Evolutionary conservation across 35 echinoderm and acorn worm species (phyloP).

Genomic region (Ophioderma brevispina): DNA sequence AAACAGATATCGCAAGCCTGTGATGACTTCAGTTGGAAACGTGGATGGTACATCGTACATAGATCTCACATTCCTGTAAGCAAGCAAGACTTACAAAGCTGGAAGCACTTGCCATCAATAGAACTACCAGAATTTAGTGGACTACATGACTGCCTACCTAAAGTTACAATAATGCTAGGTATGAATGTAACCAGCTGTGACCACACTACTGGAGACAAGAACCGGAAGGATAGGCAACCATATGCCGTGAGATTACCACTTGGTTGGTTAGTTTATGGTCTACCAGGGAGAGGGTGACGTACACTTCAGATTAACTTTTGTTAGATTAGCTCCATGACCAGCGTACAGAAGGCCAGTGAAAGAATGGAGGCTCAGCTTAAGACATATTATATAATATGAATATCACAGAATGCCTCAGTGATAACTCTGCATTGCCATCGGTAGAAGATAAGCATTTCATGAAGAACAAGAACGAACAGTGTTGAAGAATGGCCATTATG

Average conservation of each 20-base stretch:
- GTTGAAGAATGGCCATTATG: not conserved
- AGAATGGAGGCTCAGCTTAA: not conserved
- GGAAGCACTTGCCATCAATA: not conserved
- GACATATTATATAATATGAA: not conserved
- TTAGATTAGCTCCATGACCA: not conserved
- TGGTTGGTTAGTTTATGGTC: not conserved
- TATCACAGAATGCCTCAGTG: not conserved
- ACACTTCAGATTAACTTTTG: not conserved
- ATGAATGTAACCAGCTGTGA: conserved; percentile 28
- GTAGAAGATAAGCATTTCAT: not conserved
- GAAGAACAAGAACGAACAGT: not conserved
- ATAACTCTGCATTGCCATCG: not conserved
- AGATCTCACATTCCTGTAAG: conserved; percentile 39
- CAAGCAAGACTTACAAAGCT: no score
- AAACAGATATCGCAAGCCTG: not conserved
- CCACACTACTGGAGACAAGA: conserved; percentile 19
- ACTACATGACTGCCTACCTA: not conserved
- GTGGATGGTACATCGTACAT: conserved; percentile 30
- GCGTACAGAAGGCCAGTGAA: not conserved
- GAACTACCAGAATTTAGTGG: not conserved
- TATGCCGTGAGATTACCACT: not conserved
- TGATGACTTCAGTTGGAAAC: not conserved
- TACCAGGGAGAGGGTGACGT: not conserved
- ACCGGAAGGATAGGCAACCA: not conserved
- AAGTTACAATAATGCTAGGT: conserved; percentile 28